Conservation (phyloP, 2,888 invertebrate species). For the Meteorus cinctellus region DNA sequence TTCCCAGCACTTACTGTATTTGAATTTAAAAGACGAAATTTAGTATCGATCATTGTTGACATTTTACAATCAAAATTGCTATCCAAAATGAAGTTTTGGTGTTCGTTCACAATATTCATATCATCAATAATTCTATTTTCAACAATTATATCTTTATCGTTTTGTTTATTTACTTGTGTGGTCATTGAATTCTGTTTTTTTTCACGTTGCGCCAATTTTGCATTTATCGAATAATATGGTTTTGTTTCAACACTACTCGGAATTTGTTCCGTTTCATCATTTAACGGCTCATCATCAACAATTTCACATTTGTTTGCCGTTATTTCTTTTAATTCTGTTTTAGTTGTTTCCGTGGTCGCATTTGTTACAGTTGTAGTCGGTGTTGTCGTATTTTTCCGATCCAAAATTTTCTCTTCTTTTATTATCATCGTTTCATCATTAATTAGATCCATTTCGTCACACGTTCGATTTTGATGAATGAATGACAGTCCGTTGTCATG, state of each 20-base stretch:
- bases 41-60: slow-evolving; percentile 54
- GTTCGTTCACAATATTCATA: slow-evolving; percentile 49
- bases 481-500: slow-evolving; percentile 63
- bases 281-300: slow-evolving; percentile 64
- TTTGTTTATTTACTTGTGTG: slow-evolving; percentile 23
- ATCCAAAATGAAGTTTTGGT: slow-evolving; percentile 60
- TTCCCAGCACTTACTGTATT: slow-evolving; percentile 27
- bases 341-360: slow-evolving; percentile 49
- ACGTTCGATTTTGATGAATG: slow-evolving; percentile 44
- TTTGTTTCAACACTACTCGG: slow-evolving; percentile 71
- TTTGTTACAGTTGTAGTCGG: slow-evolving; percentile 54
- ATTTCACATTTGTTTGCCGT: slow-evolving; percentile 44
- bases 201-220: slow-evolving; percentile 64
- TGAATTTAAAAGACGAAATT: slow-evolving; percentile 46
- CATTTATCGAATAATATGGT: slow-evolving; percentile 71
- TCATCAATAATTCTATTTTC: slow-evolving; percentile 56
- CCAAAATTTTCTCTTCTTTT: slow-evolving; percentile 40
- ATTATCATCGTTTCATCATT: slow-evolving; percentile 42
- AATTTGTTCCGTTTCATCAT: slow-evolving; percentile 61
- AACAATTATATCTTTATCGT: slow-evolving; percentile 46
- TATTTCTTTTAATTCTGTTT: slow-evolving; percentile 54
- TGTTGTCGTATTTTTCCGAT: slow-evolving; percentile 29
- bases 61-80: slow-evolving; percentile 58
- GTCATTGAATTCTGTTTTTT: slow-evolving; percentile 52
- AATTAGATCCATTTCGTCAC: slow-evolving; percentile 43